Base-by-base conservation (phyloP, 2,797 vertebrate genomes). In the Decapterus maruadsi region DNA sequence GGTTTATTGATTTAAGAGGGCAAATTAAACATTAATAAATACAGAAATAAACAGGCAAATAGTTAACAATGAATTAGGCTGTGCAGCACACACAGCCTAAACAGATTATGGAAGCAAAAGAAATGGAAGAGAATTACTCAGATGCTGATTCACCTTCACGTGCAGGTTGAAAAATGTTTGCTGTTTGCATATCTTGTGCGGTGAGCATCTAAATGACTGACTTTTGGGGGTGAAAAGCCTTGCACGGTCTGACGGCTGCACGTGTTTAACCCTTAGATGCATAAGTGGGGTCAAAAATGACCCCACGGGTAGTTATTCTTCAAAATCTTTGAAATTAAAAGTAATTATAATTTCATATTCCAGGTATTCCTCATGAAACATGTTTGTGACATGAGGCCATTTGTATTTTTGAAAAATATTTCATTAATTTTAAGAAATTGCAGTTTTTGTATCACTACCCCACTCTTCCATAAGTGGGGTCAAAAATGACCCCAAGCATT, bases 1-100 rank as follows among this genome's bases (percentile, higher is more conserved):
- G 19, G 11, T 0, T 77, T 75, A 14, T 59, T 68, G n/a, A 68
- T 79, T 12, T 48, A 42, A 29, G 36, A 66, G 0, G 42, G 17
- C 58, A 40, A 71, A 68, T 38, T 0, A 50, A 46, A 45, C 19
- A 64, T 48, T 31, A 14, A 57, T 1, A 50, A 4, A 55, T 9
- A 20, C 3, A 55, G 4, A 1, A 42, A 29, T 22, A 26, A 58
- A 38, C 4, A n/a, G 53, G 14, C 6, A 2, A 42, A 55, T 2
- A 45, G 34, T 57, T 7, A 2, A 34, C 31, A 5, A 34, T 34
- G 1, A 34, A 34, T 8, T 36, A 36, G 34, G 0, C 12, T 22
- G 14, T 20, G 2, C 56, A 31, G 4, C 31, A 60, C 1, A 9
- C 42, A 5, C 16, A 42, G 40, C 11, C 40, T 42, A 4, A 10